These are phyloP conservation scores for Eilema caniola DNA, from an alignment of 2,888 invertebrate genomes.

Conservation along the genomic window DNA sequence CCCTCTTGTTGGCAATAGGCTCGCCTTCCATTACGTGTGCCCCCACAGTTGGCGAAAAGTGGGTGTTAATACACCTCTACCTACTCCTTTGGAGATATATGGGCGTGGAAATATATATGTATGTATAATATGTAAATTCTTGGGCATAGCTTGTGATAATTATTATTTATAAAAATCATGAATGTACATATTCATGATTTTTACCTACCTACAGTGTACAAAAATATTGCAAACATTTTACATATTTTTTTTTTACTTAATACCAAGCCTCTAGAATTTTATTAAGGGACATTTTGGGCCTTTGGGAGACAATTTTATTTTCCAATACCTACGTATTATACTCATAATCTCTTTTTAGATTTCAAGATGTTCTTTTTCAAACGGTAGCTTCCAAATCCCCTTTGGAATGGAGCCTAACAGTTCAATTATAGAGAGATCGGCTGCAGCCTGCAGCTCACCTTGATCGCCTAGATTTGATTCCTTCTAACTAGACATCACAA, in stretches of 20 bases:
- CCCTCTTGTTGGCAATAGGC: too few species aligned
- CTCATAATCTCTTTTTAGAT: background rate
- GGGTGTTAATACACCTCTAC: too few species aligned
- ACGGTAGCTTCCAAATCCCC: constrained; percentile 9
- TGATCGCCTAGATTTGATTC: constrained; percentile 79
- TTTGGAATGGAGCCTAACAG: constrained; percentile 54
- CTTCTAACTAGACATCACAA: constrained; percentile 81
- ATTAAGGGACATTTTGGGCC: background rate
- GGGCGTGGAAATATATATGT: too few species aligned
- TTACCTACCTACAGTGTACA: too few species aligned
- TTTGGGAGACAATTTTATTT: background rate
- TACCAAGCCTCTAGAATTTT: background rate
- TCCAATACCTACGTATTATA: background rate
- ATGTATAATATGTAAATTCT: too few species aligned
- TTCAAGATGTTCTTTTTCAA: background rate
- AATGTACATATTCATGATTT: too few species aligned
- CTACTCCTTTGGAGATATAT: too few species aligned
- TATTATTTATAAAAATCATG: too few species aligned
- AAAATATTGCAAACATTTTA: too few species aligned
- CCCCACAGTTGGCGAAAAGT: too few species aligned
- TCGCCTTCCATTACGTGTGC: too few species aligned
- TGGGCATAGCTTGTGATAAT: too few species aligned
- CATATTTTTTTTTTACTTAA: background rate
- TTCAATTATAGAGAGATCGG: constrained; percentile 70
- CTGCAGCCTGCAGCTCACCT: constrained; percentile 55